A percentile compares a stretch with the other conserved stretches of the same genome.
These are phyloP conservation scores for Drosophila punjabiensis DNA, from an alignment of 1,140 invertebrate species.

Conservation along the genomic window DNA sequence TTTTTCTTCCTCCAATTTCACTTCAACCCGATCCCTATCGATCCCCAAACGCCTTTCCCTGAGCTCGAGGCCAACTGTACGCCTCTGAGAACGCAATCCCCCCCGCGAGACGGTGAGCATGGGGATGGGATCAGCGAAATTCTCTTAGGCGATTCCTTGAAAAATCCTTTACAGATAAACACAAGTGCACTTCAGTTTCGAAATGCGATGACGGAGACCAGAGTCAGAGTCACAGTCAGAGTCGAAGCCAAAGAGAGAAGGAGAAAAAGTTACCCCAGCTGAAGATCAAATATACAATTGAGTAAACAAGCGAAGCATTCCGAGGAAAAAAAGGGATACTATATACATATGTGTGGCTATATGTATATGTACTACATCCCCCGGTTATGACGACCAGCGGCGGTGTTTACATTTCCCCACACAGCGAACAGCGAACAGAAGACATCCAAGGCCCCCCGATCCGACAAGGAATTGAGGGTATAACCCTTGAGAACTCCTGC, in stretches of 20 bases:
- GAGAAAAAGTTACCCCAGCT: slow-evolving; percentile 37
- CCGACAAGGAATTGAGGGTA: slow-evolving; percentile 40
- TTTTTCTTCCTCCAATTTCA: background rate
- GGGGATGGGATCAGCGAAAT: slow-evolving; percentile 45
- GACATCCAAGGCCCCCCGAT: slow-evolving; percentile 73
- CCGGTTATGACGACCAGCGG: slow-evolving; percentile 61
- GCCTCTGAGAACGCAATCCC: slow-evolving; percentile 3
- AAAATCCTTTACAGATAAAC: slow-evolving; percentile 71
- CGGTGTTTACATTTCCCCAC: slow-evolving; percentile 81
- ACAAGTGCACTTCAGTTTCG: slow-evolving; percentile 43
- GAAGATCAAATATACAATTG: slow-evolving; percentile 78
- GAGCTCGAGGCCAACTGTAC: slow-evolving; percentile 22
- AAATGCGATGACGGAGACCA: slow-evolving; percentile 8
- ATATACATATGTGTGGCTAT: slow-evolving; percentile 1
- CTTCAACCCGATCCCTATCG: background rate
- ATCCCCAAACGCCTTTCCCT: slow-evolving; percentile 14
- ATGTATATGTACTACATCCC: slow-evolving; percentile 13
- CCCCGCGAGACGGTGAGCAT: slow-evolving; percentile 3
- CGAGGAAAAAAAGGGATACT: slow-evolving; percentile 76
- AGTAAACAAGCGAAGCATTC: slow-evolving; percentile 78
- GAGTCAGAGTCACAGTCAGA: background rate
- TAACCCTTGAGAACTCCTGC: slow-evolving; percentile 81
- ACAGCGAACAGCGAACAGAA: slow-evolving; percentile 42
- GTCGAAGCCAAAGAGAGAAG: slow-evolving; percentile 24
- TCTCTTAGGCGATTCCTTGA: slow-evolving; percentile 60